These are phyloP conservation scores for Melanchra persicariae DNA, from an alignment of 2,888 invertebrate species.

Conservation along the genomic window DNA sequence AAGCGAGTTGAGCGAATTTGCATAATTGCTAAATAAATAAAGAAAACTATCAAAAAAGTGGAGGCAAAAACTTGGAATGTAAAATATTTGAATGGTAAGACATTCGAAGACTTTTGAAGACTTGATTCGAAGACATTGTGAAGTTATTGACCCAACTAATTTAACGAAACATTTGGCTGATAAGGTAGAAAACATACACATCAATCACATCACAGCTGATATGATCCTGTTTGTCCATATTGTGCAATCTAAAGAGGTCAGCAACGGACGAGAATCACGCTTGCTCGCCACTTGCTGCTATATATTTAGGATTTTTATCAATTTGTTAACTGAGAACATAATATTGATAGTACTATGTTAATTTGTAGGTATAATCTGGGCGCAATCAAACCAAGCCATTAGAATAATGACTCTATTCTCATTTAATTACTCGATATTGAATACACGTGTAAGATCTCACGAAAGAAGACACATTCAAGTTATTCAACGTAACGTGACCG, in stretches of 20 bases:
- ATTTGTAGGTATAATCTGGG: conserved; percentile 2
- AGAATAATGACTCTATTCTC: conserved; percentile 7
- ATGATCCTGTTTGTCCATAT: conserved; percentile 32
- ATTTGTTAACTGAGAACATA: conserved; percentile 5
- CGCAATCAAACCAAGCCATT: conserved; percentile 16
- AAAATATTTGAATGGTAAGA: not conserved
- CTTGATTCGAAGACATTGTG: too few species aligned
- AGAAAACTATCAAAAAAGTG: not conserved
- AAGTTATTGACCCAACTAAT: conserved; percentile 28
- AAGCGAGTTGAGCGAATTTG: conserved; percentile 3
- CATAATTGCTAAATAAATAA: conserved; percentile 28
- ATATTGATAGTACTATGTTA: not conserved
- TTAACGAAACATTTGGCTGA: conserved; percentile 31
- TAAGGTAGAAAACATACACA: conserved; percentile 31
- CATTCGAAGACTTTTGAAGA: not conserved
- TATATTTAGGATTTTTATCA: conserved; percentile 19
- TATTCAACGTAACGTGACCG: not conserved
- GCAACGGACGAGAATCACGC: conserved; percentile 21
- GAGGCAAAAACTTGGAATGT: not conserved
- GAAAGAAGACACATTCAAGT: not conserved
- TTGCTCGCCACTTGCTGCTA: conserved; percentile 1
- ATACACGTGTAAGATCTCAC: not conserved
- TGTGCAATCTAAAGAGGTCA: conserved; percentile 59
- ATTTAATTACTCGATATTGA: conserved; percentile 8
- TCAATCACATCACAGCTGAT: conserved; percentile 10